These are phyloP conservation scores for Tyrannus savana DNA, from an alignment of 2,113 vertebrate genomes.

Conservation along the genomic window DNA sequence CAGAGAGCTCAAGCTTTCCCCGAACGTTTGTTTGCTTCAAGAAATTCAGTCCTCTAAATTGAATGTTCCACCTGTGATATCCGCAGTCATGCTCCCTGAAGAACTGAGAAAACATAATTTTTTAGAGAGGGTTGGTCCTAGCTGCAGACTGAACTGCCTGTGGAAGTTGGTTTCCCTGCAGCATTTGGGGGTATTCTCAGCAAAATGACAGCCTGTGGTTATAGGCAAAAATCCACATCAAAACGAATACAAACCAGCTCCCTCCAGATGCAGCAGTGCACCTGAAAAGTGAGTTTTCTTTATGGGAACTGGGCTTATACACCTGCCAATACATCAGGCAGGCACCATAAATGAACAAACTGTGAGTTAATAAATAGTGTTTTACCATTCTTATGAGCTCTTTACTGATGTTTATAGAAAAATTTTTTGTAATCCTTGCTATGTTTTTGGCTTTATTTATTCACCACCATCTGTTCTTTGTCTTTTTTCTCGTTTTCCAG, in stretches of 20 bases:
- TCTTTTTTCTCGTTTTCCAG: constrained; percentile 15
- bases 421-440: background rate
- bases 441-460: constrained; percentile 39
- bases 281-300: background rate
- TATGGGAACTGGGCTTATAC: background rate
- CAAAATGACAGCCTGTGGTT: background rate
- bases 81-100: background rate
- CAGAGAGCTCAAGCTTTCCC: background rate
- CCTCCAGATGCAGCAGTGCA: background rate
- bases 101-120: background rate
- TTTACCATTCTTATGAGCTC: background rate
- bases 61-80: background rate
- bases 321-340: background rate
- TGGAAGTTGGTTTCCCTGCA: background rate
- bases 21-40: background rate
- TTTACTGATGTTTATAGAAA: constrained; percentile 15
- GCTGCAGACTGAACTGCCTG: background rate
- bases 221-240: background rate
- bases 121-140: background rate
- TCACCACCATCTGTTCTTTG: constrained; percentile 27
- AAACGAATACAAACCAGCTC: background rate
- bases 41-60: background rate
- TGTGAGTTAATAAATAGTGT: constrained; percentile 7
- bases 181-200: background rate
- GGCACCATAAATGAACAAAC: background rate